Evolutionary conservation across 2,888 invertebrate genomes (phyloP), one percentile per base, ranked within the genome.

Genomic region (Steinernema carpocapsae): DNA sequence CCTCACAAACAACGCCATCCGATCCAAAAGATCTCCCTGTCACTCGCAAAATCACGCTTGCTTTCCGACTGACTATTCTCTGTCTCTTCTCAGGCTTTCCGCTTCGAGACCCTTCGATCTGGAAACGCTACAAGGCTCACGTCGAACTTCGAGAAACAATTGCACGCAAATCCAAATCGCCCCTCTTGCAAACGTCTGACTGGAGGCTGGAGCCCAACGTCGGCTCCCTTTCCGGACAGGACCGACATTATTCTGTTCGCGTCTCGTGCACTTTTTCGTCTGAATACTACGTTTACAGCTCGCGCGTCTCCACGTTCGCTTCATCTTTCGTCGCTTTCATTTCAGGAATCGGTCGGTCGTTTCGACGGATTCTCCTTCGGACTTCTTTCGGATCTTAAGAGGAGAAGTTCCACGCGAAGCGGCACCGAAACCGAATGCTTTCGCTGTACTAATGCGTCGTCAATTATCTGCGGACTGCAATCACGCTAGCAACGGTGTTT

Each of bases 331-430:
- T 29, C 32, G 14, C 32, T 32, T 29, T 64, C 7, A 64, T 17
- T 64, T 64, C 64, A 64, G 64, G 37, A 64, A 64, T 64, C 64
- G 64, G 64, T 64, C 64, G 64, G 64, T 64, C 19, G 17, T 17
- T 48, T 48, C 48, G 17, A 17, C 48, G 48, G 48, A 48, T 17
- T 17, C 48, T 17, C 48, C 19, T 19, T 17, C 4, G 17, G 48
- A 48, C 48, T 48, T 48, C 48, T 37, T 37, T 3, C 3, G 10
- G 37, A 3, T 10, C 3, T 10, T 10, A 6, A 37, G 10, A 3
- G 37, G 10, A 37, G 37, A 37, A 37, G 37, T 22, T 52, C 24
- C 24, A 19, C 24, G 10, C 52, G 52, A 24, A 52, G 52, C 52
- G 52, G 2, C 24, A 10, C 52, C 24, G 52, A 52, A 52, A 64